Evolutionary conservation across 2,888 invertebrate species (phyloP).

Genomic region (Drosophila imparisetae): DNA sequence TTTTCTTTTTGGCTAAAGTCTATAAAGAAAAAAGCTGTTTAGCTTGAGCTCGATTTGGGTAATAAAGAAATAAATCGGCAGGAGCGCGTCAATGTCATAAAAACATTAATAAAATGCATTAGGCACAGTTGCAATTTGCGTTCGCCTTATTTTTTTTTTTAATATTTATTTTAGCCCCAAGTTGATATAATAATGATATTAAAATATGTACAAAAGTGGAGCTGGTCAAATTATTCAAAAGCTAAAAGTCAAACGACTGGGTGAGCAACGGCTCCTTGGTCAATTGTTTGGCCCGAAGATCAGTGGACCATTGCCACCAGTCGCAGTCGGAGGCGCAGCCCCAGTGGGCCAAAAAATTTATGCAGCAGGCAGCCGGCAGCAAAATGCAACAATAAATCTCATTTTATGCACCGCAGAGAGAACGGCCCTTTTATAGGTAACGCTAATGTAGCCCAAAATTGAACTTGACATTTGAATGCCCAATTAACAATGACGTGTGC

Average conservation of each 20-base stretch:
- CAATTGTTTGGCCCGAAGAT: constrained; percentile 59
- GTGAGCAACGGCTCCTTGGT: constrained; percentile 31
- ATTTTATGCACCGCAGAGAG: constrained; percentile 76
- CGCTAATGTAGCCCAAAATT: constrained; percentile 84
- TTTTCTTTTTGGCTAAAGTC: constrained; percentile 29
- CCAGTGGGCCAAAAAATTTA: constrained; percentile 39
- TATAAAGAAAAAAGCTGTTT: constrained; percentile 45
- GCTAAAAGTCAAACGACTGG: constrained; percentile 48
- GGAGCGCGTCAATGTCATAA: constrained; percentile 49
- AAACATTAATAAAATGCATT: constrained; percentile 27
- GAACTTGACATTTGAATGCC: constrained; percentile 85
- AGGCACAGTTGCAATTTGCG: constrained; percentile 20
- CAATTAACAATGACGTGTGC: constrained; percentile 83
- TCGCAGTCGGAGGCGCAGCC: constrained; percentile 17
- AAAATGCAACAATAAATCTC: constrained; percentile 83
- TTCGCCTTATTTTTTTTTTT: background rate
- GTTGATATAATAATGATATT: constrained; percentile 63
- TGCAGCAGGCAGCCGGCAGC: constrained; percentile 53
- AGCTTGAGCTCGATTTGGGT: constrained; percentile 47
- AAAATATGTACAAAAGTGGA: constrained; percentile 56
- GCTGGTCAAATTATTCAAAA: constrained; percentile 68
- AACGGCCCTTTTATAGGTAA: constrained; percentile 84
- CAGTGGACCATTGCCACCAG: constrained; percentile 73
- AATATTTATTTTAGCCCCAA: constrained; percentile 1
- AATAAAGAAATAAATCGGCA: constrained; percentile 44